Percentiles rank a stretch among this genome's conserved stretches.
phyloP scores from a whole-genome alignment of 1,140 invertebrate species.

The Akabosia matsudoensis region DNA sequence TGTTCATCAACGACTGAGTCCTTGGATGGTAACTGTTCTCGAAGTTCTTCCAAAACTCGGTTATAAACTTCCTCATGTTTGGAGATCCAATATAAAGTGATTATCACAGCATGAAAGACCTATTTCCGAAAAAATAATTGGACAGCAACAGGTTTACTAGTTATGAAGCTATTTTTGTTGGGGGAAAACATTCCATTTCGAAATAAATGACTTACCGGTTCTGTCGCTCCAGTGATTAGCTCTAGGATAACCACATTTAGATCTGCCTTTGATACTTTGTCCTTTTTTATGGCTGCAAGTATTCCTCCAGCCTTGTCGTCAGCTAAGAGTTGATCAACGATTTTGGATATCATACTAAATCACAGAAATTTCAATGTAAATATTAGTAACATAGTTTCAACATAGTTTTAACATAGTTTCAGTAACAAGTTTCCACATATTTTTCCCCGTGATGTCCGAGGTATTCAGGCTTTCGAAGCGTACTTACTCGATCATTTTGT shows the following conservation, averaged over 20 bases:
- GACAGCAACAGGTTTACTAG: not conserved
- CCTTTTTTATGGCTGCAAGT: not conserved
- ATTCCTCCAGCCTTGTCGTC: not conserved
- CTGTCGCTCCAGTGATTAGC: conserved; percentile 1
- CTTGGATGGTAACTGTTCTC: conserved; percentile 55
- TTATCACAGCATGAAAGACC: conserved; percentile 50
- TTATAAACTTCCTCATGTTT: conserved; percentile 58
- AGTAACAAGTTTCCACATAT: too few species aligned
- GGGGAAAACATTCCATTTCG: too few species aligned
- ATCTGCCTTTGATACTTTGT: not conserved
- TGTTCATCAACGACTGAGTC: conserved; percentile 60
- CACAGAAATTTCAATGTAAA: too few species aligned
- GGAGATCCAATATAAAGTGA: conserved; percentile 51
- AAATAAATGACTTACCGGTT: not conserved
- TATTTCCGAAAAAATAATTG: too few species aligned
- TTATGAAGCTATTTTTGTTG: too few species aligned
- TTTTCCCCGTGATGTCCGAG: too few species aligned
- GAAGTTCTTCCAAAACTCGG: conserved; percentile 70
- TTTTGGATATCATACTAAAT: conserved; percentile 6
- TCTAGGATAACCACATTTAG: not conserved
- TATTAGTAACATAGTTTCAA: too few species aligned
- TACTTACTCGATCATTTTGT: conserved; percentile 69
- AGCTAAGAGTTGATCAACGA: not conserved
- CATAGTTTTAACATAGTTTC: too few species aligned
- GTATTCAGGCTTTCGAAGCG: too few species aligned